These are phyloP conservation scores for Phyllostomus discolor DNA, from an alignment of 2,113 vertebrate species.

Conservation along the genomic window DNA sequence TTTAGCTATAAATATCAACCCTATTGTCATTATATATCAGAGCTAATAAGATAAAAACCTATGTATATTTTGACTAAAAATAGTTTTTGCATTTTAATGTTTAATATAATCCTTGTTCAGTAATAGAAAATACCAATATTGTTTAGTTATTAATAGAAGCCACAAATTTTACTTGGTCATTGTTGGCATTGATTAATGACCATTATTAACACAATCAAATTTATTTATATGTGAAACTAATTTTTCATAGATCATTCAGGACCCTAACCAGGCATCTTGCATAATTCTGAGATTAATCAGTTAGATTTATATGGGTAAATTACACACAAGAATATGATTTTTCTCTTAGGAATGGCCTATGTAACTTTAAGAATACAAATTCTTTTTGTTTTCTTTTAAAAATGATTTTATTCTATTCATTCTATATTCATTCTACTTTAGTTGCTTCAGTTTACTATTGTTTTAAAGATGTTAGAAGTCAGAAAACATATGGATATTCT, in stretches of 20 bases:
- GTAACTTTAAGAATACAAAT: background rate
- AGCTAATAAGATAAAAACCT: background rate
- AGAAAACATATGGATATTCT: background rate
- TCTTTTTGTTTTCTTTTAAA: background rate
- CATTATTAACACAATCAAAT: slow-evolving; percentile 46
- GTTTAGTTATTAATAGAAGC: slow-evolving; percentile 29
- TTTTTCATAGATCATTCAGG: slow-evolving; percentile 31
- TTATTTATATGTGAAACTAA: slow-evolving; percentile 30
- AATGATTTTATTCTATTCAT: background rate
- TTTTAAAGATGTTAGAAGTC: slow-evolving; percentile 7
- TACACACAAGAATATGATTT: background rate
- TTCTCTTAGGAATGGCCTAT: background rate
- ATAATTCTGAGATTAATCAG: slow-evolving; percentile 43
- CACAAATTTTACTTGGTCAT: slow-evolving; percentile 31
- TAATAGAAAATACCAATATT: slow-evolving; percentile 30
- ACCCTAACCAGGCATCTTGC: slow-evolving; percentile 14
- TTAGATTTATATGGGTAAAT: slow-evolving; percentile 9
- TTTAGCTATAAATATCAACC: background rate
- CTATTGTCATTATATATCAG: background rate
- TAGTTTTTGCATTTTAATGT: background rate
- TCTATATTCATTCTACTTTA: background rate
- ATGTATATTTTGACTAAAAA: background rate
- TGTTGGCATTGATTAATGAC: slow-evolving; percentile 31
- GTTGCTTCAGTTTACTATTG: background rate
- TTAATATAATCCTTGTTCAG: slow-evolving; percentile 17